These are phyloP conservation scores for Lepus townsendii DNA, from an alignment of 2,797 vertebrate species.

Conservation along the genomic window DNA sequence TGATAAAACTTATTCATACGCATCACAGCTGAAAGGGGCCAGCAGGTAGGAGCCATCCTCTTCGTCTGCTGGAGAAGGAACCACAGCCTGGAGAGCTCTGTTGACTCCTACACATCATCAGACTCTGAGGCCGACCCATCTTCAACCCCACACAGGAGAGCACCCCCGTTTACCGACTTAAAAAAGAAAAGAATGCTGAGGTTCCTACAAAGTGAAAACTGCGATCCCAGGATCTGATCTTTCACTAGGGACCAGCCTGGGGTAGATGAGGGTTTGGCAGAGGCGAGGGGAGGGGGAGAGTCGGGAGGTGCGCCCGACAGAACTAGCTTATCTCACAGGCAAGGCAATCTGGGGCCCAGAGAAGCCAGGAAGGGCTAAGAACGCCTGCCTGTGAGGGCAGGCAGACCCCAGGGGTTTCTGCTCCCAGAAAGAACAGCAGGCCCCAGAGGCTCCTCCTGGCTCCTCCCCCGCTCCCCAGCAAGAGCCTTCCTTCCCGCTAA, in stretches of 20 bases:
- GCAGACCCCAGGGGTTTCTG: not conserved
- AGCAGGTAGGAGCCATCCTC: not conserved
- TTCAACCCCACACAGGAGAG: not conserved
- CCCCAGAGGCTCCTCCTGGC: not conserved
- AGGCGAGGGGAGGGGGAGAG: not conserved
- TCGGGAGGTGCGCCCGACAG: not conserved
- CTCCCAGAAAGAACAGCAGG: not conserved
- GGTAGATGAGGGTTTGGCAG: not conserved
- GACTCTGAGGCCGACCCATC: not conserved
- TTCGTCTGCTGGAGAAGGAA: not conserved
- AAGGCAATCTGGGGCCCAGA: not conserved
- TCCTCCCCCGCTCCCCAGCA: not conserved
- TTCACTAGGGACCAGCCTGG: not conserved
- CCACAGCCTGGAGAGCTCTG: not conserved
- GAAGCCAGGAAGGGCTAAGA: not conserved
- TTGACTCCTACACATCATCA: not conserved
- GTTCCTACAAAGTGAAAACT: not conserved
- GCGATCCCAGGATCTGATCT: not conserved
- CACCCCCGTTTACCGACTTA: not conserved
- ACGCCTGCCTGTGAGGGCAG: not conserved
- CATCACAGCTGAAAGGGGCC: not conserved
- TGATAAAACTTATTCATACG: not conserved
- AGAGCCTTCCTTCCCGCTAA: slow-evolving; percentile 24
- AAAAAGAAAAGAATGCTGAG: not conserved
- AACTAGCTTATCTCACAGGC: not conserved